These are phyloP conservation scores for Anguilla pacifica DNA, from an alignment of 2,797 vertebrate genomes.

Conservation along the genomic window DNA sequence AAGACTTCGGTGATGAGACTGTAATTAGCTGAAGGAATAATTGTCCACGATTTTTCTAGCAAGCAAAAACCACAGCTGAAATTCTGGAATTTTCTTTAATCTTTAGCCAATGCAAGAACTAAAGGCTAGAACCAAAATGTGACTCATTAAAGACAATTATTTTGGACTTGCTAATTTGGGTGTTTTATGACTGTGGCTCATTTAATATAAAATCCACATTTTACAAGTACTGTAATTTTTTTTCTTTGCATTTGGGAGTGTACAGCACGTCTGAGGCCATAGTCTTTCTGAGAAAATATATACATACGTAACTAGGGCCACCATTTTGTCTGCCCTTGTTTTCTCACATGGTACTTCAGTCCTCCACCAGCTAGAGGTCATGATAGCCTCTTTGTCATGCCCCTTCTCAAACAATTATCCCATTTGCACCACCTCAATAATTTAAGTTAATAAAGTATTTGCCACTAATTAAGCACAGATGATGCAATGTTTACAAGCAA, in stretches of 20 bases:
- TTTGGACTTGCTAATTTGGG: not conserved
- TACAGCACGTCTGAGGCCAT: not conserved
- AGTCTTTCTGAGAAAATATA: not conserved
- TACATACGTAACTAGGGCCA: not conserved
- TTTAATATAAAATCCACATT: not conserved
- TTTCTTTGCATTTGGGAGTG: not conserved
- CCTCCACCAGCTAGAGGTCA: too few species aligned
- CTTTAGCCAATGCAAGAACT: not conserved
- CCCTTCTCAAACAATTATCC: too few species aligned
- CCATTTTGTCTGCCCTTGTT: too few species aligned
- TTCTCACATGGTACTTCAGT: too few species aligned
- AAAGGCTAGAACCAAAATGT: conserved; percentile 4
- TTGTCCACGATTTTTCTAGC: not conserved
- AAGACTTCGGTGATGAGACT: conserved; percentile 14
- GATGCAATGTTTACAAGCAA: too few species aligned
- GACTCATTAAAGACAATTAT: not conserved
- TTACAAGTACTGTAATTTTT: not conserved
- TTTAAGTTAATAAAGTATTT: too few species aligned
- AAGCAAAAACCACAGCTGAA: not conserved
- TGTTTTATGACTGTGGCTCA: not conserved
- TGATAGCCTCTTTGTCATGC: too few species aligned
- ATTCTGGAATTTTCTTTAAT: conserved; percentile 7
- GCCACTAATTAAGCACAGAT: too few species aligned
- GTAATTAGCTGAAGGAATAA: conserved; percentile 10
- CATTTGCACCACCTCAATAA: too few species aligned